Evolutionary conservation across 2,888 invertebrate species (phyloP).

Genomic region (Crioceris asparagi): DNA sequence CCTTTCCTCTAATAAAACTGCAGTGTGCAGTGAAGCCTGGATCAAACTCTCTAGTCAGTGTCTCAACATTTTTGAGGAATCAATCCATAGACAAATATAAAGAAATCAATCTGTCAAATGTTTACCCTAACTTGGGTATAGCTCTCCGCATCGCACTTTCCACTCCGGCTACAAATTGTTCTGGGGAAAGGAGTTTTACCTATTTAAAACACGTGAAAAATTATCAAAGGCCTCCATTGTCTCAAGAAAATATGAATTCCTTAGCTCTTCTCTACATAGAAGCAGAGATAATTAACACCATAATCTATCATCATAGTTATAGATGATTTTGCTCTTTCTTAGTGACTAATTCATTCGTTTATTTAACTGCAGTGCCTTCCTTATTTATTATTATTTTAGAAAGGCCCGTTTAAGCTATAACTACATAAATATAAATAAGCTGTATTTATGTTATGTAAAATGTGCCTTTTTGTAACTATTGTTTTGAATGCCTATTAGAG

Average conservation of each 20-base stretch:
- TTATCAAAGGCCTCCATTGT: constrained; percentile 10
- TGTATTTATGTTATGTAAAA: no score
- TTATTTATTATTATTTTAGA: no score
- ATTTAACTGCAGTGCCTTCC: no score
- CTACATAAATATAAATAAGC: no score
- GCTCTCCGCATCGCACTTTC: constrained; percentile 13
- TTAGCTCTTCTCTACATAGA: constrained; percentile 10
- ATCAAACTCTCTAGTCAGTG: constrained; percentile 1
- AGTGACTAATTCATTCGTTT: no score
- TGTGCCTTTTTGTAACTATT: no score
- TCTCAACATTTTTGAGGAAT: constrained; percentile 19
- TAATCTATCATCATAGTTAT: constrained; percentile 9
- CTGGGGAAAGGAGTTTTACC: constrained; percentile 14
- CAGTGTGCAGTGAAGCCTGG: constrained; percentile 2
- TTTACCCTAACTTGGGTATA: constrained; percentile 21
- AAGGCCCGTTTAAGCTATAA: no score
- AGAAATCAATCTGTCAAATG: constrained; percentile 18
- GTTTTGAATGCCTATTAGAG: no score
- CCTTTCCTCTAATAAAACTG: constrained; percentile 7
- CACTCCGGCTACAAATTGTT: constrained; percentile 16
- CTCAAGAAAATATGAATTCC: constrained; percentile 10
- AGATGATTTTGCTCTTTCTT: no score
- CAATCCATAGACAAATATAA: no score
- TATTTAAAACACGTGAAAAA: constrained; percentile 6
- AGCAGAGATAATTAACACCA: constrained; percentile 9